Evolutionary conservation across 1,140 invertebrate species (phyloP).

Genomic region (Bombus fervidus): DNA sequence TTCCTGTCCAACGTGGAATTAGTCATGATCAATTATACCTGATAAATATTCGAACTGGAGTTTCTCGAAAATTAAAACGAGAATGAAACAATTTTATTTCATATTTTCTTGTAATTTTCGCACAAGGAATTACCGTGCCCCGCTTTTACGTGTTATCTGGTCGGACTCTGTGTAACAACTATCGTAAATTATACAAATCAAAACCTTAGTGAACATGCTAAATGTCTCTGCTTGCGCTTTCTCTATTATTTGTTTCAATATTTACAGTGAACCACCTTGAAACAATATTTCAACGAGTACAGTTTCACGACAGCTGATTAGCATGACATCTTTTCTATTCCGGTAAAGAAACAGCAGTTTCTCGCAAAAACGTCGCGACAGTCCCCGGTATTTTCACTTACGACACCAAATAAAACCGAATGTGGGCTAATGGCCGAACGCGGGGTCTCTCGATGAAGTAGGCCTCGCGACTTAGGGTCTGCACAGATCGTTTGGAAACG

Average conservation of each 20-base stretch:
- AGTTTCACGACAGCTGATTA: neutral
- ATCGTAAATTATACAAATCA: too few species aligned
- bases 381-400: constrained; percentile 27
- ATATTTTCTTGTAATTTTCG: too few species aligned
- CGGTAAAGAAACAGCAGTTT: neutral
- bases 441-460: constrained; percentile 58
- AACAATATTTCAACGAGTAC: neutral
- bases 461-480: constrained; percentile 57
- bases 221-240: neutral
- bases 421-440: constrained; percentile 70
- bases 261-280: neutral
- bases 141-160: too few species aligned
- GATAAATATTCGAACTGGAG: too few species aligned
- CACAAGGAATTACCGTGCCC: too few species aligned
- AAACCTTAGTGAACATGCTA: neutral
- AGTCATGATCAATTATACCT: too few species aligned
- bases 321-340: neutral
- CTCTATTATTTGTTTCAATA: neutral
- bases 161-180: too few species aligned
- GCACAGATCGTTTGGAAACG: constrained; percentile 31
- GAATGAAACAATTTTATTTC: too few species aligned
- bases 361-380: neutral
- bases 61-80: too few species aligned
- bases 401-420: constrained; percentile 50
- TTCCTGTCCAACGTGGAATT: too few species aligned